These are phyloP conservation scores for Drosophila gunungcola DNA, from an alignment of 1,140 invertebrate species.

Conservation along the genomic window DNA sequence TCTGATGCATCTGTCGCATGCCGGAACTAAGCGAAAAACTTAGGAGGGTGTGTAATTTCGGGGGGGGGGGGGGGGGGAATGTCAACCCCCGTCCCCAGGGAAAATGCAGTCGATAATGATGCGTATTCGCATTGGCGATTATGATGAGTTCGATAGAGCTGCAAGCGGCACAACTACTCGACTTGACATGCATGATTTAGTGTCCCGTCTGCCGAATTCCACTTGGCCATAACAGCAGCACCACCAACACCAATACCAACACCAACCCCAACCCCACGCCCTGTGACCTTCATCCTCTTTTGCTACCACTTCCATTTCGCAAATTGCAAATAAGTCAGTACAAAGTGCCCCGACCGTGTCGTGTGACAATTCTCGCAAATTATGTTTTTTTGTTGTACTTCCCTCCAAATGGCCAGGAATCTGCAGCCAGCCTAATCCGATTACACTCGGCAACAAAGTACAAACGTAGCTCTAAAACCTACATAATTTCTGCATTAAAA, in stretches of 20 bases:
- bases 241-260: neutral
- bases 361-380: conserved; percentile 83
- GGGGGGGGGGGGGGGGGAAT: neutral
- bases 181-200: conserved; percentile 83
- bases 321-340: conserved; percentile 76
- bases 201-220: conserved; percentile 30
- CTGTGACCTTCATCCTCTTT: conserved; percentile 16
- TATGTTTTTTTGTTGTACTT: conserved; percentile 68
- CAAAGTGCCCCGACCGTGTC: conserved; percentile 56
- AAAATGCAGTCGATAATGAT: conserved; percentile 66
- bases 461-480: too few relatives aligned
- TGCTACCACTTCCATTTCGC: conserved; percentile 64
- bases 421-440: conserved; percentile 75
- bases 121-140: conserved; percentile 72
- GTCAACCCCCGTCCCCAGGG: conserved; percentile 23
- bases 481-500: too few relatives aligned
- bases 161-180: conserved; percentile 68
- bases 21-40: conserved; percentile 74
- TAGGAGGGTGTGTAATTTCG: conserved; percentile 17
- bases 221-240: conserved; percentile 11
- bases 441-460: conserved; percentile 42
- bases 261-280: neutral
- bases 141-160: conserved; percentile 80
- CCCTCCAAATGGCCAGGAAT: conserved; percentile 16
- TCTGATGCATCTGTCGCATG: conserved; percentile 78